Conservation (phyloP, 2,888 invertebrate genomes). For the Caenorhabditis sp. region DNA sequence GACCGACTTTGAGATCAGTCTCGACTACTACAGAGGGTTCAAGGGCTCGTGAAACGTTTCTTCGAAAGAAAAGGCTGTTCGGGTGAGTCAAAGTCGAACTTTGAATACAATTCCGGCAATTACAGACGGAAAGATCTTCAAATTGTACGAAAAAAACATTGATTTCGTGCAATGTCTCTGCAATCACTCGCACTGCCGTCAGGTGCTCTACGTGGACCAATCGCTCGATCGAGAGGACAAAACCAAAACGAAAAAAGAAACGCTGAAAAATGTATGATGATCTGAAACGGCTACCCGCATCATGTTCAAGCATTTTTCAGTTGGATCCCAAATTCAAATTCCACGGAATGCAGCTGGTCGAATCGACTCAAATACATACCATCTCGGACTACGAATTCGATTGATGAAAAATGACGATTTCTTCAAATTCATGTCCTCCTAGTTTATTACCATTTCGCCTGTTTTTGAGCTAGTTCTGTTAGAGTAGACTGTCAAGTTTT, state of each 20-base stretch:
- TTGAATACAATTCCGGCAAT: neutral
- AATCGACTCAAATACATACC: neutral
- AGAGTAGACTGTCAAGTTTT: too few relatives aligned
- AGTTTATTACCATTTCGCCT: neutral
- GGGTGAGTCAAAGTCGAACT: neutral
- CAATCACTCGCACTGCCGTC: neutral
- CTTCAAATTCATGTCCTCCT: too few relatives aligned
- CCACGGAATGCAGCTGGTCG: neutral
- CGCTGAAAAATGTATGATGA: neutral
- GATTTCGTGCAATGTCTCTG: conserved; percentile 20
- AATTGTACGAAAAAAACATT: neutral
- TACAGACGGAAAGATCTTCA: conserved; percentile 14
- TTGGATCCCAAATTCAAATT: conserved; percentile 8
- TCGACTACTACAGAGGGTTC: conserved; percentile 14
- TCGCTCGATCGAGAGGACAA: neutral
- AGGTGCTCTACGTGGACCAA: conserved; percentile 15
- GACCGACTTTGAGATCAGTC: neutral
- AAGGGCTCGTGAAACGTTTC: neutral
- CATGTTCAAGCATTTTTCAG: neutral
- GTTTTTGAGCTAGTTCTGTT: too few relatives aligned
- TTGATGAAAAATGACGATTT: too few relatives aligned
- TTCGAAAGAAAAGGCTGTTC: neutral
- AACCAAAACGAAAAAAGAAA: neutral
- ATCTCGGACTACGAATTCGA: neutral
- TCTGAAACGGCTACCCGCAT: neutral